phyloP scores from a whole-genome alignment of 2,113 vertebrate species.

The Pyrgilauda ruficollis region DNA sequence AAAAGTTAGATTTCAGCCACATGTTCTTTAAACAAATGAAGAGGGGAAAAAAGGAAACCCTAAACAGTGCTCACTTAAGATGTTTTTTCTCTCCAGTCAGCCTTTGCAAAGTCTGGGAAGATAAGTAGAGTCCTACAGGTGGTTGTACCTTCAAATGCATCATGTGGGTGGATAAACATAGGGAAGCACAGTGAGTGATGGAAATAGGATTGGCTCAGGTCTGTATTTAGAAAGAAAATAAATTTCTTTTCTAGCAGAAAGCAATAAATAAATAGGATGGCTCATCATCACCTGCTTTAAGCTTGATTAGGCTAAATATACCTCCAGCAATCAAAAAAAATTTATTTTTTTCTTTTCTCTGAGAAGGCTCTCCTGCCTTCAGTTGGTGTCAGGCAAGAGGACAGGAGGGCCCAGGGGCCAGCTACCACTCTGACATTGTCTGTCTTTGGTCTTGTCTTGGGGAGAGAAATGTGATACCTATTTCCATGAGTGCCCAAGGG shows the following conservation, averaged over 20 bases:
- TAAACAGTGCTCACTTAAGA: neutral
- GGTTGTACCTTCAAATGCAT: neutral
- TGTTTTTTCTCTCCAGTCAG: neutral
- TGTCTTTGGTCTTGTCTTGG: neutral
- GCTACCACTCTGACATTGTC: neutral
- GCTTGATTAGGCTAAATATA: slow-evolving; percentile 24
- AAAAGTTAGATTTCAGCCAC: neutral
- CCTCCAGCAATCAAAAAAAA: neutral
- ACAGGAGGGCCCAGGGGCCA: fast-evolving
- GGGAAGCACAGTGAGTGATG: neutral
- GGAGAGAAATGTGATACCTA: neutral
- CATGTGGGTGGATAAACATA: neutral
- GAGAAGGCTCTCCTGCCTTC: neutral
- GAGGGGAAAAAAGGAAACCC: neutral
- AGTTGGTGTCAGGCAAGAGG: neutral
- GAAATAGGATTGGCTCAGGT: neutral
- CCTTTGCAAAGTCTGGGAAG: neutral
- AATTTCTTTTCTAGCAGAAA: neutral
- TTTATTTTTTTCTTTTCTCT: neutral
- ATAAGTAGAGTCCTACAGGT: neutral
- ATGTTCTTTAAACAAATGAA: neutral
- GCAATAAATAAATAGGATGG: slow-evolving; percentile 8
- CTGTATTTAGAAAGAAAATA: neutral
- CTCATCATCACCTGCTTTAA: slow-evolving; percentile 16
- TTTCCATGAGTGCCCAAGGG: fast-evolving